A percentile compares a stretch with the other conserved stretches of the same genome.
Evolutionary conservation across 2,888 invertebrate genomes (phyloP).

Genomic region (Vannuccia rotundouncinata): DNA sequence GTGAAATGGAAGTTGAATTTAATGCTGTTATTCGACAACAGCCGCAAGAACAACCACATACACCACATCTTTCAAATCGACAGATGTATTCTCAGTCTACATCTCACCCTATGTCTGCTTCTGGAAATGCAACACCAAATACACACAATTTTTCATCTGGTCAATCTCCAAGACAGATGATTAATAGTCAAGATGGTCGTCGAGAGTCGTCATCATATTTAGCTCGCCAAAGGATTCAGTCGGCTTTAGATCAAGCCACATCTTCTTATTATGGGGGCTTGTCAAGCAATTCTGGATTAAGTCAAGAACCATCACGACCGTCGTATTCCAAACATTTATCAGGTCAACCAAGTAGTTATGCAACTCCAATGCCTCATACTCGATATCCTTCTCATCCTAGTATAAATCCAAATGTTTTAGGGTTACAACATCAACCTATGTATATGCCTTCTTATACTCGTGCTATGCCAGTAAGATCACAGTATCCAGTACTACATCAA

Average conservation of each 20-base stretch:
- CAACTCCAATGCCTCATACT: neutral
- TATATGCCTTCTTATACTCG: conserved; percentile 15
- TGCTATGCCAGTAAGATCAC: neutral
- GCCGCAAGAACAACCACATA: neutral
- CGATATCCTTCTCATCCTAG: neutral
- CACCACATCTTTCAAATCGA: neutral
- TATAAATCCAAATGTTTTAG: neutral
- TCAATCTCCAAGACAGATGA: neutral
- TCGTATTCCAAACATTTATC: neutral
- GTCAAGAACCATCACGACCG: neutral
- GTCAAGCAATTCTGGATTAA: neutral
- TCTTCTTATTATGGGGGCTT: neutral
- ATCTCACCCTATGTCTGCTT: neutral
- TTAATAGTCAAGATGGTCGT: neutral
- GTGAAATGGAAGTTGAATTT: neutral
- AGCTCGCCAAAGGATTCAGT: conserved; percentile 2
- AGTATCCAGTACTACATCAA: neutral
- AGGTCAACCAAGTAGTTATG: neutral
- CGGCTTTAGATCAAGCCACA: neutral
- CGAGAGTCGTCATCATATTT: neutral
- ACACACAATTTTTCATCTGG: neutral
- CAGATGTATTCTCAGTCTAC: neutral
- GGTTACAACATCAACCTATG: neutral
- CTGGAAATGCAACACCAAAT: neutral
- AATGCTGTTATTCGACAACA: neutral